Base-by-base conservation (phyloP, 2,113 vertebrate species). In the Cheilinus undulatus region DNA sequence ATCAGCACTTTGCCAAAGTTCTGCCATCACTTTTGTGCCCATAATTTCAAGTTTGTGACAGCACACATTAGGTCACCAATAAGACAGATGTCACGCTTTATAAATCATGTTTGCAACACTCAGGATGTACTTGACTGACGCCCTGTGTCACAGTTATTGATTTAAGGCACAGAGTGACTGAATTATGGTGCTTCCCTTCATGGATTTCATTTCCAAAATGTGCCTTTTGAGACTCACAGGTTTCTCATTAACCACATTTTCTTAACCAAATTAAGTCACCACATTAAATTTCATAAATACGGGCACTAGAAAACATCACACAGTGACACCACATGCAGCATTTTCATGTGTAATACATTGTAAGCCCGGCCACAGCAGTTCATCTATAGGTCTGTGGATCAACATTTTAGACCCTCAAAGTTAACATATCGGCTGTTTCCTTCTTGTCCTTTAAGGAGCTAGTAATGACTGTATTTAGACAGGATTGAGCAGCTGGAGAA, bases 91-190 rank as follows among this genome's bases (percentile, higher is more conserved):
- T 62, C 19, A 27, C 38, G 23, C 24, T 38, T 50, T 46, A 56
- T 72, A 71, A 87, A 79, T 74, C 74, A 67, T 27, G 49, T 69
- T 77, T 79, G 69, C 4, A 54, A 82, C 77, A 54, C 24, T 27
- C 73, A 3, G 26, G 46, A 46, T 23, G 32, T 46, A 81, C 69
- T 59, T 34, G 23, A 56, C 19, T 62, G 60, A 53, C 70, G 12
- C 61, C 64, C 51, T 30, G 0, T 70, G 56, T 13, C 62, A 57
- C 7, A 43, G 12, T 57, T 42, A 54, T 20, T 63, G 54, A 78
- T 63, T 28, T 30, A 70, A 34, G 40, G 40, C 38, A 28, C n/a
- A 32, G 57, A 45, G 26, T 53, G 26, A 42, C 10, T 63, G 19
- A 58, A 72, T 63, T n/a, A 12, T 27, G n/a, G 17, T 46, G 9